Evolutionary conservation across 2,113 vertebrate species (phyloP).

Genomic region (Pardalotus punctatus): DNA sequence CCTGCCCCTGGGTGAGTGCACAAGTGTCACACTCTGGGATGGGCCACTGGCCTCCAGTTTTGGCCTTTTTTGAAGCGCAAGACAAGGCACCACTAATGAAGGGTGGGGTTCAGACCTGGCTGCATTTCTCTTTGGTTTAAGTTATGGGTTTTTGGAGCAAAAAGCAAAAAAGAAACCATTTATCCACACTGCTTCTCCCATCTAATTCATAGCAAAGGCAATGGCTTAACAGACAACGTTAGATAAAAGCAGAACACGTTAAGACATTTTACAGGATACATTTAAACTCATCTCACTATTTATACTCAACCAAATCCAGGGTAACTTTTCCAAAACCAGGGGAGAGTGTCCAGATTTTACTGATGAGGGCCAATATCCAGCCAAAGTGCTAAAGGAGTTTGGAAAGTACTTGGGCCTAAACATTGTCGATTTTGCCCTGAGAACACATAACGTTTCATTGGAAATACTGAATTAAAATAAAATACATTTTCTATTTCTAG

Average conservation of each 20-base stretch:
- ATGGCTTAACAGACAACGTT: not conserved
- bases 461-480: not conserved
- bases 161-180: not conserved
- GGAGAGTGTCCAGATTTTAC: not conserved
- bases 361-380: not conserved
- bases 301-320: not conserved
- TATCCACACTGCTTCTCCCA: not conserved
- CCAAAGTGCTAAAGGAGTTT: not conserved
- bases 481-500: not conserved
- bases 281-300: not conserved
- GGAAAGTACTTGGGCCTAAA: not conserved
- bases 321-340: not conserved
- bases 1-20: not conserved
- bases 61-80: not conserved
- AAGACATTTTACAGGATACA: not conserved
- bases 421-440: not conserved
- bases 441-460: rapidly evolving
- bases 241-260: not conserved
- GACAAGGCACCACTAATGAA: not conserved
- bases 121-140: not conserved
- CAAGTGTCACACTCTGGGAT: rapidly evolving
- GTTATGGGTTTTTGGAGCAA: not conserved
- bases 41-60: not conserved
- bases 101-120: not conserved
- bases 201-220: not conserved